phyloP scores from a whole-genome alignment of 2,113 vertebrate species.

The Xiphophorus hellerii region DNA sequence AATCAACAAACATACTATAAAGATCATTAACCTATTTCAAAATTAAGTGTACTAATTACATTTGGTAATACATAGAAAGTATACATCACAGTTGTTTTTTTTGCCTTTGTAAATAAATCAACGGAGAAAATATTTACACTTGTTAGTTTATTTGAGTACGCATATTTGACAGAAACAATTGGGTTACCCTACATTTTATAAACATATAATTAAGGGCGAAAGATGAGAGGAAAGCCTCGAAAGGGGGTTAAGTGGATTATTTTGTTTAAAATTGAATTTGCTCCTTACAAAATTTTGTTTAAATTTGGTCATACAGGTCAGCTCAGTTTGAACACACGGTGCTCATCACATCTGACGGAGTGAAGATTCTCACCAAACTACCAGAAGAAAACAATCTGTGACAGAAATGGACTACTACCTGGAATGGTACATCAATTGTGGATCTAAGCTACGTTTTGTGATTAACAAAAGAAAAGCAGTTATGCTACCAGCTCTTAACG shows the following conservation, averaged over 20 bases:
- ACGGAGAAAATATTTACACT: neutral
- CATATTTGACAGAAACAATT: neutral
- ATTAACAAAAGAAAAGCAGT: conserved; percentile 1
- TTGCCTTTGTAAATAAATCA: neutral
- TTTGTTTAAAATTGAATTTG: neutral
- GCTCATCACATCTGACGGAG: conserved; percentile 87
- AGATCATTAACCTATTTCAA: neutral
- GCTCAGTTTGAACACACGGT: conserved; percentile 97
- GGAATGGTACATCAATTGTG: neutral
- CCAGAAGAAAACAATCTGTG: conserved; percentile 77
- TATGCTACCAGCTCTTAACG: neutral
- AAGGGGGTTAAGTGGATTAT: neutral
- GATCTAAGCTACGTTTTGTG: neutral
- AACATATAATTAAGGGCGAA: too few relatives aligned
- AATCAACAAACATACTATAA: neutral
- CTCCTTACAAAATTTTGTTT: neutral
- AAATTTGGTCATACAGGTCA: conserved; percentile 79
- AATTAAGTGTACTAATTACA: too few relatives aligned
- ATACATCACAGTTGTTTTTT: neutral
- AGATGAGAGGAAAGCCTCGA: too few relatives aligned
- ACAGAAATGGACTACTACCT: neutral
- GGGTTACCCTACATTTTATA: too few relatives aligned
- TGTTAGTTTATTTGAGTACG: neutral
- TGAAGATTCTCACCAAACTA: conserved; percentile 89
- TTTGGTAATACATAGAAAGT: neutral